These are phyloP conservation scores for Meloidogyne exigua DNA, from an alignment of 1,140 invertebrate species.

Conservation along the genomic window DNA sequence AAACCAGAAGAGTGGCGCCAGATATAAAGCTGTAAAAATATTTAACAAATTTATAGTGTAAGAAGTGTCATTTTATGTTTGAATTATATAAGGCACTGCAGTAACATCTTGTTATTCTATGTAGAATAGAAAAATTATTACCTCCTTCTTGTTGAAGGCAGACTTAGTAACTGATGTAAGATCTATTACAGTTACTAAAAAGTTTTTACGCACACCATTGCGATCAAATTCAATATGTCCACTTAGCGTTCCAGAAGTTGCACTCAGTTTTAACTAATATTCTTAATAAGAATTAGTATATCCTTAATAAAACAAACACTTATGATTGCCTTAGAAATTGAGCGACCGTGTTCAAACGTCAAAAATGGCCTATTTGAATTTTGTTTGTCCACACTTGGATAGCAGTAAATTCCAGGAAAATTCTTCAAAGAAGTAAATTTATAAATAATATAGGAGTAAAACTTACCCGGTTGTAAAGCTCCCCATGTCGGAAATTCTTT, in stretches of 20 bases:
- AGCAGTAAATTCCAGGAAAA: constrained; percentile 56
- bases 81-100: not conserved
- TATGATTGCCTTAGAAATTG: constrained; percentile 49
- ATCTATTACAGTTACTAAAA: constrained; percentile 57
- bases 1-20: constrained; percentile 60
- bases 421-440: not conserved
- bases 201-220: constrained; percentile 57
- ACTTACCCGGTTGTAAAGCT: constrained; percentile 51
- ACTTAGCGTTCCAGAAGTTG: constrained; percentile 55
- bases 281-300: constrained; percentile 5
- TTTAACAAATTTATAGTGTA: not conserved
- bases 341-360: constrained; percentile 60
- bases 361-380: constrained; percentile 58
- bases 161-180: constrained; percentile 60
- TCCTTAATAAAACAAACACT: constrained; percentile 36
- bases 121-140: constrained; percentile 8
- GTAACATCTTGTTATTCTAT: no score
- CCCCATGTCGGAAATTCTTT: constrained; percentile 59
- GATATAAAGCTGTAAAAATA: constrained; percentile 45
- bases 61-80: not conserved
- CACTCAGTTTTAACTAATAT: constrained; percentile 45
- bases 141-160: constrained; percentile 63
- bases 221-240: constrained; percentile 60
- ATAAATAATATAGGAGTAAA: constrained; percentile 19
- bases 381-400: constrained; percentile 50